phyloP scores from a whole-genome alignment of 2,113 vertebrate species.

The Dipodomys merriami region DNA sequence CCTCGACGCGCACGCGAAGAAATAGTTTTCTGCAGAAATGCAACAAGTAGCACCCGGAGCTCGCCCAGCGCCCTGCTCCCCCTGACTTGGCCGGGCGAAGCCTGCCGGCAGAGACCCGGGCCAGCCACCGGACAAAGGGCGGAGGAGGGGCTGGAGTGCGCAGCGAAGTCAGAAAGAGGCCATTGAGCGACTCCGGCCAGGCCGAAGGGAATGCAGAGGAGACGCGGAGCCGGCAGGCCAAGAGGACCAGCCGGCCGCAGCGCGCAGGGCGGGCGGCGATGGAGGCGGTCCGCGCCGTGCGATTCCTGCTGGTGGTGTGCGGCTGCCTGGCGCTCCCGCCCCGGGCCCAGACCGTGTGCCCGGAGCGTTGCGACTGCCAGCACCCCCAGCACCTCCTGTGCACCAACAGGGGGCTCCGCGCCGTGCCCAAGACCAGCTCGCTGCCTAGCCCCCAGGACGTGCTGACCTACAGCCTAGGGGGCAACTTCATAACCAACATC shows the following conservation, averaged over 20 bases:
- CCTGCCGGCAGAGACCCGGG: conserved; percentile 34
- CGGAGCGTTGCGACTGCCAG: conserved; percentile 95
- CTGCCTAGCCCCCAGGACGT: conserved; percentile 86
- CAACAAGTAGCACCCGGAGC: conserved; percentile 77
- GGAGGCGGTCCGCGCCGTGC: conserved; percentile 81
- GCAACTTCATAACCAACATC: conserved; percentile 95
- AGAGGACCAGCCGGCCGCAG: conserved; percentile 73
- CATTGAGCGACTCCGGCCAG: conserved; percentile 71
- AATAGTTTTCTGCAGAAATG: conserved; percentile 68
- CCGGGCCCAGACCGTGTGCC: conserved; percentile 86
- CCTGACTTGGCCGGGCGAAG: conserved; percentile 59
- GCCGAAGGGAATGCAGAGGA: conserved; percentile 84
- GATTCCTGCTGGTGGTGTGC: conserved; percentile 83
- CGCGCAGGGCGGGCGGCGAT: conserved; percentile 82
- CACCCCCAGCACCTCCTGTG: conserved; percentile 93
- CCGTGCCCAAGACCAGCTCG: conserved; percentile 87
- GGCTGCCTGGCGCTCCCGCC: conserved; percentile 81
- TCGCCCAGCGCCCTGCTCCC: not conserved
- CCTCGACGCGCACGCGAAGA: conserved; percentile 44
- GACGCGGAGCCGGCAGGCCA: conserved; percentile 79
- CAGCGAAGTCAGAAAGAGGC: conserved; percentile 68
- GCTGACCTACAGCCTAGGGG: conserved; percentile 93
- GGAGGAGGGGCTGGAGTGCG: conserved; percentile 68
- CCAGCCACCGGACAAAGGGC: conserved; percentile 72
- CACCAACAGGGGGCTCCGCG: conserved; percentile 93